A percentile compares a stretch with the other conserved stretches of the same genome.
Evolutionary conservation across 2,888 invertebrate species (phyloP).

Genomic region (Callyntrura guangdongensis): DNA sequence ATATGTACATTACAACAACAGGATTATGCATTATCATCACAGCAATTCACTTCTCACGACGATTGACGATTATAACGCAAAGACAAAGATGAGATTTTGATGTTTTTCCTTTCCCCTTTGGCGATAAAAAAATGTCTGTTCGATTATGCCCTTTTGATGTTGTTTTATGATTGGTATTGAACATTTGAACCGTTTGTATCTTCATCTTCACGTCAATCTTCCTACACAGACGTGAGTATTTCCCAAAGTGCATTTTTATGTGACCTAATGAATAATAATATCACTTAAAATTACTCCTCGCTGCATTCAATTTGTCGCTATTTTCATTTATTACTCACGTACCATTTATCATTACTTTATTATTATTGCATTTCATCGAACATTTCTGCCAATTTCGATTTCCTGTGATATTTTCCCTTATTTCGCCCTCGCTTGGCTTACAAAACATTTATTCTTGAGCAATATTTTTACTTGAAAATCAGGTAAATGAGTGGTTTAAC

Average conservation of each 20-base stretch:
- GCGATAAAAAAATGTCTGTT: background rate
- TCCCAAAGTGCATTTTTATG: constrained; percentile 11
- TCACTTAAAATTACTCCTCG: constrained; percentile 36
- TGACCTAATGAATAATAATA: constrained; percentile 63
- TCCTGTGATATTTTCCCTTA: background rate
- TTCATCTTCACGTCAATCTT: background rate
- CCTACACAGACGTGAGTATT: no score
- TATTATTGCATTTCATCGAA: background rate
- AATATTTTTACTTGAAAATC: background rate
- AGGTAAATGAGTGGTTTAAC: constrained; percentile 13
- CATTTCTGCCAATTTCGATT: background rate
- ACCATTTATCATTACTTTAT: constrained; percentile 18
- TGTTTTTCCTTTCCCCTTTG: background rate
- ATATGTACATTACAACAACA: background rate
- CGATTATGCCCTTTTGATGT: background rate
- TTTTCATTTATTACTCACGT: constrained; percentile 36
- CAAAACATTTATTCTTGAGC: constrained; percentile 3
- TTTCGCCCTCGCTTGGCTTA: constrained; percentile 15
- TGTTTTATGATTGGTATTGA: background rate
- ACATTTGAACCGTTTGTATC: background rate
- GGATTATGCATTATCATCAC: background rate
- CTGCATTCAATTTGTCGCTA: constrained; percentile 61
- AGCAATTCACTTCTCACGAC: constrained; percentile 49
- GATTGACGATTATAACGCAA: background rate
- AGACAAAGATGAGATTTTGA: constrained; percentile 14